Evolutionary conservation across 2,888 invertebrate species (phyloP).

Genomic region (Ormyrus labotus): DNA sequence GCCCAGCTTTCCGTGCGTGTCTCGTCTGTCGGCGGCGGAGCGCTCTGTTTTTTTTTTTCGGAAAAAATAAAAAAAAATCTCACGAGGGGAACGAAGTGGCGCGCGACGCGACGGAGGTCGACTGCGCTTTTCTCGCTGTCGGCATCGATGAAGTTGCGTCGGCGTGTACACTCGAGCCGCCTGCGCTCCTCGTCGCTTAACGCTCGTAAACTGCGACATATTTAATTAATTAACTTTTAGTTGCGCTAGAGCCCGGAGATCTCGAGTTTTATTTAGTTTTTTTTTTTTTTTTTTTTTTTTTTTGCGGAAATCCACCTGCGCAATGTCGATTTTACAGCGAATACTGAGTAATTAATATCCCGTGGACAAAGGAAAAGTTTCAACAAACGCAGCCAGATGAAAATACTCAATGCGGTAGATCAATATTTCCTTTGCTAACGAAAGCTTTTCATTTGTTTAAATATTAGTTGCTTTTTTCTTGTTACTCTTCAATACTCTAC

Average conservation of each 20-base stretch:
- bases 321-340: background rate
- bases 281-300: background rate
- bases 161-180: background rate
- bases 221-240: conserved; percentile 42
- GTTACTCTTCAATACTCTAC: background rate
- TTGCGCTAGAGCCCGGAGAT: background rate
- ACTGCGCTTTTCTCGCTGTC: background rate
- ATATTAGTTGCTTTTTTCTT: background rate
- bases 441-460: background rate
- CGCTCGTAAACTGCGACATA: conserved; percentile 13
- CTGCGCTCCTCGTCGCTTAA: background rate
- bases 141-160: conserved; percentile 18
- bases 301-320: background rate
- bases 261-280: background rate
- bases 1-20: background rate
- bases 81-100: background rate
- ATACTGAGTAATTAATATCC: background rate
- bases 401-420: background rate
- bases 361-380: background rate
- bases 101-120: background rate
- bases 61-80: conserved; percentile 26
- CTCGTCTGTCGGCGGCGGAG: background rate
- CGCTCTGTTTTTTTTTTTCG: background rate
- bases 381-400: background rate
- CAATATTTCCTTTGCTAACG: background rate